Base-by-base conservation (phyloP, 2,113 vertebrate species). In the Daphoenositta chrysoptera region DNA sequence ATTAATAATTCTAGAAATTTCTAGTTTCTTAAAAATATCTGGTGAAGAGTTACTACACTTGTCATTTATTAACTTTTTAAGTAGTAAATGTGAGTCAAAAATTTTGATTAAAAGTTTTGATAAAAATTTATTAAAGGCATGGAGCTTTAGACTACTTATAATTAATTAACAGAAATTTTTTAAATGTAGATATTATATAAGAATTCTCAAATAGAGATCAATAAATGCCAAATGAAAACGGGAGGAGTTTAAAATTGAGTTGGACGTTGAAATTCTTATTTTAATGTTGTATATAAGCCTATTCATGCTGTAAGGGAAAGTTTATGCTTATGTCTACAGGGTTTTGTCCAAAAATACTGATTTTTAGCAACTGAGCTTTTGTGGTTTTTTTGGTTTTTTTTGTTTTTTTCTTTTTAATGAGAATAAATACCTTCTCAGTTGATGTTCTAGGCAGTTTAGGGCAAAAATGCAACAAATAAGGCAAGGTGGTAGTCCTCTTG, bases 321-420 rank as follows among this genome's bases (percentile, higher is more conserved):
- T 30, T 76, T 61, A 53, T 57, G 10, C 5, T 68, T 63, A 48
- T 65, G 26, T 1, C 6, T 69, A 23, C 3, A 48, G 15, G 28
- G 4, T 18, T 92, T 92, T 72, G 31, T 10, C 21, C 14, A 72
- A 72, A 53, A 51, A 56, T 30, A 56, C 2, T 81, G 13, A 35
- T 57, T 60, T 92, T 86, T 42, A 45, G 2, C 19, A 51, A 35
- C 8, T 37, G 4, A 0, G 3, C 7, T 60, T 78, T n/a, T 57
- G 9, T 19, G 3, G n/a, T n/a, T n/a, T n/a, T n/a, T 20, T 39
- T 8, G 0, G 0, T 61, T 13, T 56, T 15, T 19, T 17, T 30
- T 40, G 12, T 1, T 10, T 3, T 11, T 57, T 33, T 20, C 30
- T 1, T 8, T 3, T 11, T 35, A 27, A 61, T 61, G 13, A 85